These are phyloP conservation scores for Rhizoglyphus robini DNA, from an alignment of 1,140 invertebrate species.

Conservation along the genomic window DNA sequence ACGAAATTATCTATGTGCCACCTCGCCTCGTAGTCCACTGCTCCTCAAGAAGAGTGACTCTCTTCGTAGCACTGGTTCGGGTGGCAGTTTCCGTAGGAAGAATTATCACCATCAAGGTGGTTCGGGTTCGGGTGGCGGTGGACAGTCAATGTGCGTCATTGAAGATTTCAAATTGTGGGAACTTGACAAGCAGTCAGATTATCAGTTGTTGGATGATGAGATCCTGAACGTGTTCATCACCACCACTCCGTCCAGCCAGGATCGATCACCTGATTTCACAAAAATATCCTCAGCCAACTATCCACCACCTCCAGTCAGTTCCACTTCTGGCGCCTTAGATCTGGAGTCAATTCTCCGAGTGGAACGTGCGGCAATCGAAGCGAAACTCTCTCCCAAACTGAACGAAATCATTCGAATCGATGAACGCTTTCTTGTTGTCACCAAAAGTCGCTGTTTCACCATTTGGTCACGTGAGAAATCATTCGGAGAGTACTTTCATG, in stretches of 20 bases:
- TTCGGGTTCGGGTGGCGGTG: not conserved
- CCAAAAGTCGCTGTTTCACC: not conserved
- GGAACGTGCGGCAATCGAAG: not conserved
- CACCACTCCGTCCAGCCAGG: not conserved
- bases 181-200: too few species aligned
- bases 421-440: not conserved
- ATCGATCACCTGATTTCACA: not conserved
- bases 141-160: not conserved
- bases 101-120: not conserved
- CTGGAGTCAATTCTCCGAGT: not conserved
- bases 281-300: not conserved
- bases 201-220: not conserved
- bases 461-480: not conserved
- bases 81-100: not conserved
- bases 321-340: not conserved
- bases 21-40: slow-evolving; percentile 1
- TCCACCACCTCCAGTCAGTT: not conserved
- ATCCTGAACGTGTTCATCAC: not conserved
- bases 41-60: slow-evolving; percentile 2
- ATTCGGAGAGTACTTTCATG: not conserved
- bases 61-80: not conserved
- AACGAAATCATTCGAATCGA: not conserved
- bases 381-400: not conserved
- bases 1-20: not conserved
- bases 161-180: slow-evolving; percentile 8